Evolutionary conservation across 1,140 invertebrate genomes (phyloP), one percentile per base, ranked within the genome.

Genomic region (Dendroctonus valens): DNA sequence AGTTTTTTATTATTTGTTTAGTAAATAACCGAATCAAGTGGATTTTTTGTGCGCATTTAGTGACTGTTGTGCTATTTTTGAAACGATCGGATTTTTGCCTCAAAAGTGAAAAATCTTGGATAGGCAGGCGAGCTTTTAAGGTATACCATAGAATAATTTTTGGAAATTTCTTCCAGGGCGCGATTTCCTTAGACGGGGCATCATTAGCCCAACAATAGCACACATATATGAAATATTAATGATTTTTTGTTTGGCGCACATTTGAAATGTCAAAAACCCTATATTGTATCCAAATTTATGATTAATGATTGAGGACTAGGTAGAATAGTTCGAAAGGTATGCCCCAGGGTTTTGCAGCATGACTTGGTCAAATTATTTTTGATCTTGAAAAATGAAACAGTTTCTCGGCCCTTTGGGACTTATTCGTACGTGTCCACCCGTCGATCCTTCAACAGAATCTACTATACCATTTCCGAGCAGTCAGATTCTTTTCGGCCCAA

Each of bases 211-310:
- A 48, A 73, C 72, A 77, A 74, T 71, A 73, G 69, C 42, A 53
- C 53, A 65, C 73, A 65, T 74, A 63, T 69, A 73, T 72, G 69
- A 75, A 75, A 75, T 76, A 76, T 77, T 77, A 77, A 76, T 77
- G 73, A 76, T 75, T 73, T 26, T 71, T 74, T 71, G 72, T 76
- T 76, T 73, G 73, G 69, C 65, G 71, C 72, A 74, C 70, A 70
- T 73, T 75, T 71, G 57, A 70, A 73, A 73, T 72, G 74, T 77
- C 75, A 76, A 76, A 77, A 77, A 76, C 73, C 44, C 73, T 67
- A 71, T 72, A 73, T 73, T 77, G 73, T 75, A 68, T 59, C 69
- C 68, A 70, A 68, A 74, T 76, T 72, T 77, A 76, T 77, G 76
- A 77, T 77, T 76, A 76, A 76, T 76, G 75, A 70, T 75, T 49